A percentile compares a stretch with the other conserved stretches of the same genome.
Evolutionary conservation across 2,888 invertebrate species (phyloP).

Genomic region (Ichneumoninae sp.): DNA sequence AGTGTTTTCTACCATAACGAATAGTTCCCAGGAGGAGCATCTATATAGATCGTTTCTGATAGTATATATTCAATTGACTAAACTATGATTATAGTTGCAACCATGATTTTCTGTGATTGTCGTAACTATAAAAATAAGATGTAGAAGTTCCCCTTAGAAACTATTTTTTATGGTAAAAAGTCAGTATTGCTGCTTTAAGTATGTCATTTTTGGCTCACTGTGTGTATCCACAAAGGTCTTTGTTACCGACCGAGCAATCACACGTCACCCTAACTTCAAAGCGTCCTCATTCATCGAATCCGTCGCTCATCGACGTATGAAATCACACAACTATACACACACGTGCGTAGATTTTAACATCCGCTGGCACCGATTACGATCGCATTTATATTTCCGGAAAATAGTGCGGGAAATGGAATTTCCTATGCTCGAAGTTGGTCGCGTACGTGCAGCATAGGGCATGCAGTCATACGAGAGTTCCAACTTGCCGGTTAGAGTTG

Average conservation of each 20-base stretch:
- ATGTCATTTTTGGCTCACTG: too few species aligned
- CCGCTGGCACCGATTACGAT: slow-evolving; percentile 31
- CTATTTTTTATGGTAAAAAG: too few species aligned
- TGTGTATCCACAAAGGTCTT: not conserved
- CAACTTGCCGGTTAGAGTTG: slow-evolving; percentile 19
- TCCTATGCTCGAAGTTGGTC: slow-evolving; percentile 6
- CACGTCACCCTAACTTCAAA: not conserved
- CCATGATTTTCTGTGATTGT: too few species aligned
- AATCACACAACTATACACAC: not conserved
- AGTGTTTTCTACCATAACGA: too few species aligned
- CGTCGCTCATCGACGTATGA: not conserved
- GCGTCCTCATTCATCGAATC: not conserved
- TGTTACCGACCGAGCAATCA: not conserved
- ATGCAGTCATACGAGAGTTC: slow-evolving; percentile 2
- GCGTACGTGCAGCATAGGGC: not conserved
- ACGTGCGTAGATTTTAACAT: not conserved
- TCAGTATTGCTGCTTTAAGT: too few species aligned
- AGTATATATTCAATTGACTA: too few species aligned
- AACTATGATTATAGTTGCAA: too few species aligned
- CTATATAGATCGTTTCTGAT: too few species aligned
- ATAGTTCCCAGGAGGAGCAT: too few species aligned
- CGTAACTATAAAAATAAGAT: too few species aligned
- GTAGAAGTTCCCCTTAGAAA: too few species aligned
- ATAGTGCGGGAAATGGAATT: slow-evolving; percentile 29
- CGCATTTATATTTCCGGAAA: slow-evolving; percentile 45